A percentile compares a stretch with the other conserved stretches of the same genome.
Evolutionary conservation across 1,140 invertebrate species (phyloP).

Genomic region (Drusus annulatus): DNA sequence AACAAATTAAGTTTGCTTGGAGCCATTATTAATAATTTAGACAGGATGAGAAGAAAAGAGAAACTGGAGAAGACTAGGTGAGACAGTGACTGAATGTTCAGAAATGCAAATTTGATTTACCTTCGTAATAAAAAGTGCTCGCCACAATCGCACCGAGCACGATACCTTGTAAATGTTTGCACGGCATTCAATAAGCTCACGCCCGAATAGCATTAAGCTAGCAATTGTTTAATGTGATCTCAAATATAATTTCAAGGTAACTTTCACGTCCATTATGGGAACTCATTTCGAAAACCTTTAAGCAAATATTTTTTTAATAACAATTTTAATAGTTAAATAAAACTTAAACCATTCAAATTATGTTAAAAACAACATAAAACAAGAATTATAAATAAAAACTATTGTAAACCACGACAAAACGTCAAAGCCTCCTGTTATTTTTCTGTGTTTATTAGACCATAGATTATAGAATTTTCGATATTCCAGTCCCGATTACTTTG

Average conservation of each 20-base stretch:
- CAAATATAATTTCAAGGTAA: conserved; percentile 55
- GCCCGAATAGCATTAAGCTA: conserved; percentile 33
- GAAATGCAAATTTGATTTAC: not conserved
- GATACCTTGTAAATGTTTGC: conserved; percentile 35
- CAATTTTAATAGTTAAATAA: not conserved
- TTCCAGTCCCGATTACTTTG: no score
- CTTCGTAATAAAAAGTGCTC: conserved; percentile 27
- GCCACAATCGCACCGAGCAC: conserved; percentile 26
- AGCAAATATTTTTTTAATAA: not conserved
- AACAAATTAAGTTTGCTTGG: not conserved
- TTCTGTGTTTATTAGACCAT: conserved; percentile 20
- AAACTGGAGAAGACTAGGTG: no score
- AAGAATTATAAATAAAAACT: conserved; percentile 40
- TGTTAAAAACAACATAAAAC: conserved; percentile 1
- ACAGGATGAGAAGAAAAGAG: no score
- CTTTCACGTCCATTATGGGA: conserved; percentile 46
- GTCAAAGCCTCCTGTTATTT: conserved; percentile 34
- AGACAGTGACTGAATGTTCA: no score
- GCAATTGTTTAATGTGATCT: conserved; percentile 44
- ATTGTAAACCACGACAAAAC: conserved; percentile 32
- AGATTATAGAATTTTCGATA: no score
- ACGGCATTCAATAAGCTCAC: conserved; percentile 41
- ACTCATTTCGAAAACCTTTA: not conserved
- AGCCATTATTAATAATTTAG: no score
- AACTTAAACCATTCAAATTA: not conserved